Base-by-base conservation (phyloP, 92 coral and sea anemone genomes). In the Scolanthus callimorphus region DNA sequence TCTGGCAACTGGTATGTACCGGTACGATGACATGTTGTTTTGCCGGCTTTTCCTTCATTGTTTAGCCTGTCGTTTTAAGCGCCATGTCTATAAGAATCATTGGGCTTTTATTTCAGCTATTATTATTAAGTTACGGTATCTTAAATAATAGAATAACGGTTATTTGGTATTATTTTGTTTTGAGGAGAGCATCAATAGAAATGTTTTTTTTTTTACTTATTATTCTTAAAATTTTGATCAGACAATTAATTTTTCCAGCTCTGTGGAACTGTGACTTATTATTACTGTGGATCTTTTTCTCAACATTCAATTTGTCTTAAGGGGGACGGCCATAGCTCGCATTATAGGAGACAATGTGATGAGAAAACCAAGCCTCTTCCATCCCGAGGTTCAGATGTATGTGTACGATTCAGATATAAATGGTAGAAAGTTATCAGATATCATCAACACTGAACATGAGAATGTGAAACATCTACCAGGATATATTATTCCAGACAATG, bases 241-340 rank as follows among this genome's bases (percentile, higher is more conserved):
- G 59, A 27, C 6, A 15, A 37, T 37, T 15, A 15, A 37, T 8
- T 37, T 37, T 37, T 9, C 44, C 15, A 37, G 44, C 44, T 46
- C 3, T 20, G 24, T 22, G n/a, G 22, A 17, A 25, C 58, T n/a
- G 3, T 25, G 58, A 17, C 4, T 27, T 51, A 12, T 6, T 17
- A 6, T 11, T 17, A 17, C 12, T 22, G 4, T 46, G 12, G 52
- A 46, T 10, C 4, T 46, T 19, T 4, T 19, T 19, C 17, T 4
- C 8, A 46, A 46, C 17, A 9, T 25, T 39, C 17, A 19, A 12
- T 25, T 20, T 25, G 25, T 3, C 12, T 19, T 12, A 20, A 68
- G 75, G 75, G 75, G 75, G 29, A 68, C 75, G 17, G 58, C 75
- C 8, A 47, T 68, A 24, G 75, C 75, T 11, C 59, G 75, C 19